These are phyloP conservation scores for Ellobium chinense DNA, from an alignment of 2,888 invertebrate genomes.

Conservation along the genomic window DNA sequence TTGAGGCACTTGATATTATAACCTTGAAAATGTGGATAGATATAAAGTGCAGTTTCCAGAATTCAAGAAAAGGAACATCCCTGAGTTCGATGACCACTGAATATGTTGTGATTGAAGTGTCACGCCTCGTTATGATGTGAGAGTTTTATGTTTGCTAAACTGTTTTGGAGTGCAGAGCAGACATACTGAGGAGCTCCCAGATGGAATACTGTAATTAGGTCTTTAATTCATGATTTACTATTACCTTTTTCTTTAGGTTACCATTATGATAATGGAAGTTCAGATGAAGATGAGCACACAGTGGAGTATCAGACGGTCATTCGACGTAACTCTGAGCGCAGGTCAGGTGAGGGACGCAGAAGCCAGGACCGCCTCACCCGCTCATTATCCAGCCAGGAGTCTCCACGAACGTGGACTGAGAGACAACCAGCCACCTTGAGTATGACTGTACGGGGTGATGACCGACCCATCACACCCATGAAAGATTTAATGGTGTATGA, in stretches of 20 bases:
- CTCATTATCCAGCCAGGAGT: not conserved
- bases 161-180: too few relatives aligned
- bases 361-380: not conserved
- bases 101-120: too few relatives aligned
- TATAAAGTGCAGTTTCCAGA: too few relatives aligned
- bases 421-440: not conserved
- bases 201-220: too few relatives aligned
- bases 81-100: too few relatives aligned
- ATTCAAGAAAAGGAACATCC: too few relatives aligned
- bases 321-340: conserved; percentile 17
- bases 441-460: conserved; percentile 56
- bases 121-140: too few relatives aligned
- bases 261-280: not conserved
- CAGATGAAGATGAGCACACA: not conserved
- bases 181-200: too few relatives aligned
- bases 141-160: too few relatives aligned
- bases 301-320: not conserved
- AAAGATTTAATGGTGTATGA: conserved; percentile 76
- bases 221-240: too few relatives aligned
- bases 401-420: conserved; percentile 5
- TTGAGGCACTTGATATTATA: too few relatives aligned
- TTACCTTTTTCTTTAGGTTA: conserved; percentile 5
- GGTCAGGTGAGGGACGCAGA: not conserved
- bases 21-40: too few relatives aligned
- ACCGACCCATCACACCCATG: conserved; percentile 77